phyloP scores from a whole-genome alignment of 2,888 invertebrate species.

The Alloscopus bannaensis region DNA sequence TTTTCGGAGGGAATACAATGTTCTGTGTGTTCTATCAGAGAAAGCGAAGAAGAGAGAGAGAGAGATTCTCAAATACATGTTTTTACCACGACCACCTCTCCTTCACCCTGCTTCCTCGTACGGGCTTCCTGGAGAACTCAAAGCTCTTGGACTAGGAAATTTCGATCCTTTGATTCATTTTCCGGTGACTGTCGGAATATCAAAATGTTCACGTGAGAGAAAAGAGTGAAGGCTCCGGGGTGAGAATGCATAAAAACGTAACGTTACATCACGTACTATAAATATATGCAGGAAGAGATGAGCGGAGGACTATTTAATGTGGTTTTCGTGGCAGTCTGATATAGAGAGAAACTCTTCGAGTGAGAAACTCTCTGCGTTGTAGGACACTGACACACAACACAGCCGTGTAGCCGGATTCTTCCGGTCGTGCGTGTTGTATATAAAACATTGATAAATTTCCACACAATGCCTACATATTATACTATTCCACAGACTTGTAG shows the following conservation, averaged over 20 bases:
- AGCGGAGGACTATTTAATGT: too few species aligned
- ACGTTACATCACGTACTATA: constrained; percentile 32
- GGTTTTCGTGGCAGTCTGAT: too few species aligned
- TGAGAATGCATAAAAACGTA: constrained; percentile 41
- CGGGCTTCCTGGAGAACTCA: constrained; percentile 46
- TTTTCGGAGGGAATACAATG: too few species aligned
- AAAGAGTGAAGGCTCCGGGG: constrained; percentile 15
- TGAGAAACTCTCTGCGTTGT: background rate
- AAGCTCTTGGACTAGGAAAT: constrained; percentile 51
- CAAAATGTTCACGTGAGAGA: constrained; percentile 54
- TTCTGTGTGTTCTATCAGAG: too few species aligned
- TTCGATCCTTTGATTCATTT: constrained; percentile 68
- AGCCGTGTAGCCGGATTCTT: background rate
- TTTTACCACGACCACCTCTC: constrained; percentile 16
- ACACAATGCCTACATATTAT: too few species aligned
- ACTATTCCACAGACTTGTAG: too few species aligned
- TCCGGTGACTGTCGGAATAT: constrained; percentile 67
- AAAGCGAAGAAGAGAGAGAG: too few species aligned
- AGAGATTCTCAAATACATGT: too few species aligned
- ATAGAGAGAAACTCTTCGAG: too few species aligned
- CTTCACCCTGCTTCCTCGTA: constrained; percentile 29
- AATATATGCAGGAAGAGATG: background rate
- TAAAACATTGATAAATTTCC: constrained; percentile 6
- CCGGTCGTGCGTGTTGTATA: background rate
- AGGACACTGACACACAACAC: background rate